Conservation (phyloP, 1,140 invertebrate genomes). For the Pinna nobilis region DNA sequence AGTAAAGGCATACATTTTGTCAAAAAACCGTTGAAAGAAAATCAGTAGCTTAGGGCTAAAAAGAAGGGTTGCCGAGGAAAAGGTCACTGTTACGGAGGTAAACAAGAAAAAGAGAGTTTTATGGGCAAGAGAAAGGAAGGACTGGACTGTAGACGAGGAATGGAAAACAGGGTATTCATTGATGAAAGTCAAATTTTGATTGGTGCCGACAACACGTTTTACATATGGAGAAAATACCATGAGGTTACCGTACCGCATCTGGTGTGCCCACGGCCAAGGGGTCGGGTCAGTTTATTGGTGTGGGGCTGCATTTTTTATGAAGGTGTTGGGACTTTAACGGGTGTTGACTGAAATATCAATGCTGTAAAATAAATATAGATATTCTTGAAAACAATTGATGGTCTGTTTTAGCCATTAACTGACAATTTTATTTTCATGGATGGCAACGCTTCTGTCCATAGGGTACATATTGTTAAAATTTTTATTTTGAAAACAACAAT, state of each 20-base stretch:
- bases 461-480: neutral
- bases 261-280: neutral
- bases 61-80: neutral
- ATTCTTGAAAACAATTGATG: neutral
- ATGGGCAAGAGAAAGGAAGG: too few species aligned
- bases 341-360: neutral
- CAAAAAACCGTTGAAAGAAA: neutral
- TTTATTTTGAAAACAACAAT: neutral
- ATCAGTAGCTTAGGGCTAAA: neutral
- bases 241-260: neutral
- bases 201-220: neutral
- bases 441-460: neutral
- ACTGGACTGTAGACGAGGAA: neutral
- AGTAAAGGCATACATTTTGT: too few species aligned
- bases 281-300: neutral
- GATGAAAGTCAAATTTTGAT: neutral
- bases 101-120: neutral
- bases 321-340: neutral
- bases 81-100: neutral
- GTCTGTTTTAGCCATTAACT: neutral
- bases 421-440: neutral
- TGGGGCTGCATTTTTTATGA: neutral
- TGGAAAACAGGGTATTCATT: neutral
- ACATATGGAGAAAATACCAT: neutral
- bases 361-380: neutral